phyloP scores from a whole-genome alignment of 2,888 invertebrate genomes.

The Caenorhabditis virilis region DNA sequence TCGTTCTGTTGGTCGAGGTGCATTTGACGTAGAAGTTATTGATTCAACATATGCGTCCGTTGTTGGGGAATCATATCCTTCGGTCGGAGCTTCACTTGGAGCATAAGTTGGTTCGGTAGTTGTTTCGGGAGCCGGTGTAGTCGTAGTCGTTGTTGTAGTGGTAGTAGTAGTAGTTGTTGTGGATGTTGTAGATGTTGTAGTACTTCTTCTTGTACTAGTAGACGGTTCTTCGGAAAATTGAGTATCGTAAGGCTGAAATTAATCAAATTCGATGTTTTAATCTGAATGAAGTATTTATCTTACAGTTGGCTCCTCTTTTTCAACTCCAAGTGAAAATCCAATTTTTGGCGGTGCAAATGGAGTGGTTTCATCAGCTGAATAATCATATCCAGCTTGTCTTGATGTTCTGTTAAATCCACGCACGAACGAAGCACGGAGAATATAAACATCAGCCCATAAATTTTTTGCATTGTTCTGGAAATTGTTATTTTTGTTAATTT shows the following conservation, averaged over 20 bases:
- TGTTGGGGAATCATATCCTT: slow-evolving; percentile 16
- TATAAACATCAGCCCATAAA: slow-evolving; percentile 32
- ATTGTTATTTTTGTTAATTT: too few species aligned
- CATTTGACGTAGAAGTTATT: too few species aligned
- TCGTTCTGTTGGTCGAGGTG: too few species aligned
- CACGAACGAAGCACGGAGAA: slow-evolving; percentile 16
- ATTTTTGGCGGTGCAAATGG: slow-evolving; percentile 35
- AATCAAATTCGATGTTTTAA: not conserved
- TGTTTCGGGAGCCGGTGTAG: slow-evolving; percentile 10
- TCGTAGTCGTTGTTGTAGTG: slow-evolving; percentile 4
- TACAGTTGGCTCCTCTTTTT: slow-evolving; percentile 22
- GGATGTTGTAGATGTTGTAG: slow-evolving; percentile 9
- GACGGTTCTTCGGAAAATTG: slow-evolving; percentile 19
- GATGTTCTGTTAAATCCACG: slow-evolving; percentile 23
- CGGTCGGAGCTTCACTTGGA: slow-evolving; percentile 7
- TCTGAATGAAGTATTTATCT: not conserved
- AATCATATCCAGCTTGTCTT: slow-evolving; percentile 38
- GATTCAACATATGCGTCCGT: too few species aligned
- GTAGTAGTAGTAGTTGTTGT: slow-evolving; percentile 18
- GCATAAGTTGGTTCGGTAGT: not conserved
- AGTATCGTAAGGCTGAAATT: slow-evolving; percentile 28
- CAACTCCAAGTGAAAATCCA: slow-evolving; percentile 14
- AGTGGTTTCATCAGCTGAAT: slow-evolving; percentile 20
- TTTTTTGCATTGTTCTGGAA: slow-evolving; percentile 33
- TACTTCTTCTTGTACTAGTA: slow-evolving; percentile 9